Evolutionary conservation across 2,888 invertebrate species (phyloP).

Genomic region (Pelosia muscerda): DNA sequence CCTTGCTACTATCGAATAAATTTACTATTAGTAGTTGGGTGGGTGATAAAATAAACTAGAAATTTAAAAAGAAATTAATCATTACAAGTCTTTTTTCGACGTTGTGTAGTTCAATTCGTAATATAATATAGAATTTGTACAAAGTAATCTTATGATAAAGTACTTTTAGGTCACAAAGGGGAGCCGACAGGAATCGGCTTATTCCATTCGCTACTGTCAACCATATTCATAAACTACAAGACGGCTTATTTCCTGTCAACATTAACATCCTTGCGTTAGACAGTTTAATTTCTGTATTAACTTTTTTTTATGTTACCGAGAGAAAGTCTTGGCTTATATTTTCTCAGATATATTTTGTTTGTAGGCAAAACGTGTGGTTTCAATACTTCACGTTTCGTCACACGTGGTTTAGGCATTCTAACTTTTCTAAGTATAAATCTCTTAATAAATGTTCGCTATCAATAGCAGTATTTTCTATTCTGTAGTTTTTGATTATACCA

Average conservation of each 20-base stretch:
- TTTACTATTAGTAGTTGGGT: background rate
- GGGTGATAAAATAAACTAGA: background rate
- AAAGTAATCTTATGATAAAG: background rate
- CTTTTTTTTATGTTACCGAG: background rate
- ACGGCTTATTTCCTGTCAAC: background rate
- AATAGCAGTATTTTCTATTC: background rate
- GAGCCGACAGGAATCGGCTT: background rate
- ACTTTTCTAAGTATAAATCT: background rate
- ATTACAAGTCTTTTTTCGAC: background rate
- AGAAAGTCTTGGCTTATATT: background rate
- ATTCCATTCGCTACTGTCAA: background rate
- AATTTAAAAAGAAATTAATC: background rate
- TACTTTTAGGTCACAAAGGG: background rate
- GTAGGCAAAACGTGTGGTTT: background rate
- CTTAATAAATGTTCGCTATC: background rate
- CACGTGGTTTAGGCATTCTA: background rate
- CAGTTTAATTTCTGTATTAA: background rate
- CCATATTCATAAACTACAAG: background rate
- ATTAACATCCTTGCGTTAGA: too few relatives aligned
- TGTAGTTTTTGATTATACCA: background rate
- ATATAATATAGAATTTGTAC: background rate
- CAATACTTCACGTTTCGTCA: too few relatives aligned
- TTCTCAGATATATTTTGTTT: background rate
- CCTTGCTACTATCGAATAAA: background rate
- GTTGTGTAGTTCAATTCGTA: background rate